Evolutionary conservation across 2,113 vertebrate species (phyloP).

Genomic region (Brachionichthys hirsutus): DNA sequence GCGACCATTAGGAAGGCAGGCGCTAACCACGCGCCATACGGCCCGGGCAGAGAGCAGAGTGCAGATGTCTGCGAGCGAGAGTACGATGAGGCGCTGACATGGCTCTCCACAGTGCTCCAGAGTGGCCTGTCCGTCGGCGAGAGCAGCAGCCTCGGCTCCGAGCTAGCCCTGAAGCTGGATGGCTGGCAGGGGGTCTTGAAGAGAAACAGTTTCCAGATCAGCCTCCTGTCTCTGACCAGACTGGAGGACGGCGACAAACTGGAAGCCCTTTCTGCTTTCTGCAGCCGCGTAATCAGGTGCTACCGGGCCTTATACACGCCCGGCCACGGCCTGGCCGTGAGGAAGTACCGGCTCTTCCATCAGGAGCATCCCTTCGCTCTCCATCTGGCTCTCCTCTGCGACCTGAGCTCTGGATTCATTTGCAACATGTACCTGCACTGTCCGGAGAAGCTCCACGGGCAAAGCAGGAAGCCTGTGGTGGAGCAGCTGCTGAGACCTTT

Average conservation of each 20-base stretch:
- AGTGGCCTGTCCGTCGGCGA: conserved; percentile 54
- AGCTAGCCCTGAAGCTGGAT: conserved; percentile 46
- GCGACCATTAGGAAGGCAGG: conserved; percentile 25
- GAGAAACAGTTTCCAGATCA: conserved; percentile 64
- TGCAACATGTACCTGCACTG: conserved; percentile 71
- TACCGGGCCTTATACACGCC: conserved; percentile 49
- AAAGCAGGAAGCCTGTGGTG: conserved; percentile 51
- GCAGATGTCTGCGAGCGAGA: conserved; percentile 43
- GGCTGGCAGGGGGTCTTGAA: conserved; percentile 58
- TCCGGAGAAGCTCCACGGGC: conserved; percentile 53
- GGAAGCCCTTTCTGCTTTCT: conserved; percentile 62
- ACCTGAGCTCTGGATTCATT: conserved; percentile 62
- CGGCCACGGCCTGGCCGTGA: conserved; percentile 55
- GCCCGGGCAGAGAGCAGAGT: conserved; percentile 39
- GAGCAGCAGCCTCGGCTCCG: conserved; percentile 19
- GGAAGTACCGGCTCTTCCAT: conserved; percentile 65
- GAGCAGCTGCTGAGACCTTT: conserved; percentile 61
- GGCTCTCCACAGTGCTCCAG: conserved; percentile 63
- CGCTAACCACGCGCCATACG: too few species aligned
- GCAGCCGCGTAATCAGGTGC: conserved; percentile 42
- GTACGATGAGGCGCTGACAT: conserved; percentile 54
- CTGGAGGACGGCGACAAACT: conserved; percentile 56
- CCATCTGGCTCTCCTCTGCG: conserved; percentile 63
- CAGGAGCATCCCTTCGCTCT: conserved; percentile 44
- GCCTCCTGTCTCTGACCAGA: conserved; percentile 49